A percentile compares a stretch with the other conserved stretches of the same genome.
Evolutionary conservation across 2,113 vertebrate species (phyloP).

Genomic region (Spheniscus mendiculus): DNA sequence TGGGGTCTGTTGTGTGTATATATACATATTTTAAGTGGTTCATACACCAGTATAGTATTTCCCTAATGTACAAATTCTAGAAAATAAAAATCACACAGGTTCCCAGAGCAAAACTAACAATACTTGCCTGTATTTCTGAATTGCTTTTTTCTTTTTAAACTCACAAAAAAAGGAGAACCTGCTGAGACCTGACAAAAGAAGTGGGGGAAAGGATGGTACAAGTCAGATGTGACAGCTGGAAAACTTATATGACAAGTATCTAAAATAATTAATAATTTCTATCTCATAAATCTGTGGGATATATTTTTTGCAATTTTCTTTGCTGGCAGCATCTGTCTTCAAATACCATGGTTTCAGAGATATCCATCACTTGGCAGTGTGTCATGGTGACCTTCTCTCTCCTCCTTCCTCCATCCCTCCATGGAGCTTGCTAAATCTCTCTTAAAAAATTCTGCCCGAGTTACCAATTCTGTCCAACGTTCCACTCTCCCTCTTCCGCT

Average conservation of each 20-base stretch:
- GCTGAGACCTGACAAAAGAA: slow-evolving; percentile 2
- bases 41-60: no score
- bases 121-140: neutral
- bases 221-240: slow-evolving; percentile 24
- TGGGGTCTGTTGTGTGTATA: neutral
- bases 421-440: neutral
- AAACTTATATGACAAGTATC: slow-evolving; percentile 61
- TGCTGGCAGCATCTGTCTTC: neutral
- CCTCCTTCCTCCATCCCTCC: neutral
- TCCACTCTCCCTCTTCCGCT: neutral
- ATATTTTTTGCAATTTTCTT: neutral
- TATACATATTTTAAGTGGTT: neutral
- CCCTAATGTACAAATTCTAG: neutral
- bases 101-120: neutral
- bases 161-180: slow-evolving; percentile 33
- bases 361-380: neutral
- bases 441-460: neutral
- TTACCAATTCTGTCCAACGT: neutral
- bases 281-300: neutral
- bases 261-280: neutral
- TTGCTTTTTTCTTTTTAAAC: slow-evolving; percentile 30
- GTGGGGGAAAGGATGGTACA: neutral
- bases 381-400: neutral
- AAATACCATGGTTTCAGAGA: neutral
- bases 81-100: neutral